phyloP scores from a whole-genome alignment of 2,888 invertebrate genomes.

The Nemotelus nigrinus region DNA sequence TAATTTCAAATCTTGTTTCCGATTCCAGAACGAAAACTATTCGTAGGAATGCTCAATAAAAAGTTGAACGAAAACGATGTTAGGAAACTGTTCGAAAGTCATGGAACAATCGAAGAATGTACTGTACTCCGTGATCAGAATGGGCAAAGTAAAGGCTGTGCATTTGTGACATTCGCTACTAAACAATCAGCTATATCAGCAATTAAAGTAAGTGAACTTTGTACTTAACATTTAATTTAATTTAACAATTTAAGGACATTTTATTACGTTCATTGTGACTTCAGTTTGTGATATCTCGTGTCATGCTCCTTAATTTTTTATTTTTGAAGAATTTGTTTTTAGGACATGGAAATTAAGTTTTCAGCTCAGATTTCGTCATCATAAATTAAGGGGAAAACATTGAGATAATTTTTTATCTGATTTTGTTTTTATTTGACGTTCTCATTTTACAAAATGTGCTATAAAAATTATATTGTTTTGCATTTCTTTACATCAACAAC shows the following conservation, averaged over 20 bases:
- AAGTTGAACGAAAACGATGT: slow-evolving; percentile 95
- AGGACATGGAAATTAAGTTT: no score
- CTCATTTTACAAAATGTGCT: background rate
- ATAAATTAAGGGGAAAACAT: background rate
- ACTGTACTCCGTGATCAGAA: slow-evolving; percentile 95
- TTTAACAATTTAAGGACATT: no score
- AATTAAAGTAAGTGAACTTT: slow-evolving; percentile 76
- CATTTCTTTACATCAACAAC: no score
- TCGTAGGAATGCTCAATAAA: slow-evolving; percentile 98
- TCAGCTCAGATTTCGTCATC: no score
- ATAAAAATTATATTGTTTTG: no score
- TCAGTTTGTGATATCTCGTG: no score
- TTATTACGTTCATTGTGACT: no score
- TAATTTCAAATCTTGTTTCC: background rate
- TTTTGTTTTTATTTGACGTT: slow-evolving; percentile 18
- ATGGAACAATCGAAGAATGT: slow-evolving; percentile 98
- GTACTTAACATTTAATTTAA: no score
- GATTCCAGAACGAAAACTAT: slow-evolving; percentile 90
- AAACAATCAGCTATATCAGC: slow-evolving; percentile 98
- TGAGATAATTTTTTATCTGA: slow-evolving; percentile 18
- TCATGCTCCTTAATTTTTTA: no score
- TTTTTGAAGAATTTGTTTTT: no score
- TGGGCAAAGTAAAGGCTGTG: slow-evolving; percentile 98
- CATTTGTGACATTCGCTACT: slow-evolving; percentile 97
- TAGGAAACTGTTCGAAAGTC: slow-evolving; percentile 88